phyloP scores from a whole-genome alignment of 2,113 vertebrate genomes.

The Oophaga pumilio region DNA sequence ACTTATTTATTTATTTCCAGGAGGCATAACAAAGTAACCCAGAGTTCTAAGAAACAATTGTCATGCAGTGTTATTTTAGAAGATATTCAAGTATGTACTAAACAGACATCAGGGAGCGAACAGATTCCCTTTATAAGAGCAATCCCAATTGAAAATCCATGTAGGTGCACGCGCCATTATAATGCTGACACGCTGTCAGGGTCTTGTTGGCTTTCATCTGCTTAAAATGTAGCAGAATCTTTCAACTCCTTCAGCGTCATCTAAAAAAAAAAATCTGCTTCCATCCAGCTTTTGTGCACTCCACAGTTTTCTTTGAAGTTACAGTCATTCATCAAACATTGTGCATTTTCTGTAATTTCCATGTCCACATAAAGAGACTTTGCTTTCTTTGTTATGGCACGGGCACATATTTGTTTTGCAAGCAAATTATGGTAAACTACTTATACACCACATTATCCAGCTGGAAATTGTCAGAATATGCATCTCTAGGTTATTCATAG shows the following conservation, averaged over 20 bases:
- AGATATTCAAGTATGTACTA: no score
- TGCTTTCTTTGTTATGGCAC: background rate
- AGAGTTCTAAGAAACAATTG: no score
- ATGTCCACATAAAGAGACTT: background rate
- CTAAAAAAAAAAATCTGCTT: background rate
- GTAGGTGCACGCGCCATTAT: no score
- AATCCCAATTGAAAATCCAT: no score
- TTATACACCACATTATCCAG: background rate
- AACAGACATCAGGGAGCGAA: no score
- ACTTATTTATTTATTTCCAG: no score
- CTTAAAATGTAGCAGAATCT: background rate
- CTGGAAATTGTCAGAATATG: background rate
- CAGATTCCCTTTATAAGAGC: no score
- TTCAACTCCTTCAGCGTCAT: background rate
- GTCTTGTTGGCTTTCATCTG: no score
- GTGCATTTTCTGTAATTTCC: slow-evolving; percentile 7
- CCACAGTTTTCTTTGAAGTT: background rate
- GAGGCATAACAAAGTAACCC: no score
- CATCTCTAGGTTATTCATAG: background rate
- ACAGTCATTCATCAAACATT: slow-evolving; percentile 5
- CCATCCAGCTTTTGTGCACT: background rate
- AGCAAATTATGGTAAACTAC: background rate
- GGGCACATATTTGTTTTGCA: background rate
- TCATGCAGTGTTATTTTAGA: no score
- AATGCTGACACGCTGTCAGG: no score